Evolutionary conservation across 2,888 invertebrate genomes (phyloP), one percentile per base, ranked within the genome.

Genomic region (Uropetala carovei): DNA sequence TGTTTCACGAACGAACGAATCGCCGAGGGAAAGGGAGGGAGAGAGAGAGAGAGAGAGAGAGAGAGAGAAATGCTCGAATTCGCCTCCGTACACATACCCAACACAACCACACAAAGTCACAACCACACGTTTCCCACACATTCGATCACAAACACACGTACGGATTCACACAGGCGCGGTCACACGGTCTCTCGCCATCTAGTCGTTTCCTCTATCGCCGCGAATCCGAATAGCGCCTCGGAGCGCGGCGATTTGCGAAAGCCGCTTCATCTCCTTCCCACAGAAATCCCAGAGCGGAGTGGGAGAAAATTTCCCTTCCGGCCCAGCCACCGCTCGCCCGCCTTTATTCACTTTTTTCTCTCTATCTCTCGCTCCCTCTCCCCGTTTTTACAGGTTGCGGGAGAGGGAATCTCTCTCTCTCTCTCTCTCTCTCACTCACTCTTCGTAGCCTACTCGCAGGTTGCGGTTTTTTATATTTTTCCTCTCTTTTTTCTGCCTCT

Each of bases 221-320:
- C 82, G 43, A 43, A 82, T 82, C 30, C 30, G 43, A 82, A n/a
- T 56, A 57, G 83, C 83, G 83, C 56, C 56, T 83, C 56, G 56
- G 18, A 83, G 83, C 83, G 56, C 56, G 83, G 83, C 83, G 83
- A 83, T 83, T 57, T 83, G 57, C 57, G 83, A 57, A 83, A 83
- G 83, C 83, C 56, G 83, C 83, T 83, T 82, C 82, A 82, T 82
- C 82, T 82, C 82, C 43, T 82, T 82, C n/a, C 83, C 83, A n/a
- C 83, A 83, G 43, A 83, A 83, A 83, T 83, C 83, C 83, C 83
- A 43, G 83, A 57, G 83, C 83, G 83, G 82, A 14, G 43, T 43
- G 83, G 18, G 57, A 1, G 30, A 14, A 9, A 57, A 43, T 16
- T 75, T 27, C 75, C 75, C 27, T 27, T 16, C 75, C n/a, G 14